Percentiles rank a stretch among this genome's conserved stretches.
Evolutionary conservation across 2,888 invertebrate species (phyloP).

Genomic region (Augiades crinisus): DNA sequence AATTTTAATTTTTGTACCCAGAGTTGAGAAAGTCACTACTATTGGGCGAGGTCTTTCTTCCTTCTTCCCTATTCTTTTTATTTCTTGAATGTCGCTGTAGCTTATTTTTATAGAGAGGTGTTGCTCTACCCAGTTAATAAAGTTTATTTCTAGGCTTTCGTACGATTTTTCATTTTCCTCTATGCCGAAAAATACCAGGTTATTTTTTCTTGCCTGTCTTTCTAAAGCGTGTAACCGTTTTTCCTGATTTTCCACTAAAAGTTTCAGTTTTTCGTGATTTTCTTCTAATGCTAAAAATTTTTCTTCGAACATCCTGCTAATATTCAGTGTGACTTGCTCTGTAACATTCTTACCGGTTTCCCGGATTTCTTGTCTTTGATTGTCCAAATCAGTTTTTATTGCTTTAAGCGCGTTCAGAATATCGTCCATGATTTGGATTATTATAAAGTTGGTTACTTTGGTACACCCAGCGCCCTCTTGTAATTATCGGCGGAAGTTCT

Average conservation of each 20-base stretch:
- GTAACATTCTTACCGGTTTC: slow-evolving; percentile 9
- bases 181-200: slow-evolving; percentile 14
- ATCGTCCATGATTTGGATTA: slow-evolving; percentile 26
- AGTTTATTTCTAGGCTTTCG: slow-evolving; percentile 6
- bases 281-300: not conserved
- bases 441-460: too few relatives aligned
- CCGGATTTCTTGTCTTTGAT: not conserved
- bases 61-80: not conserved
- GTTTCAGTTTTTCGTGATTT: not conserved
- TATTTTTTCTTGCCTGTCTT: slow-evolving; percentile 24
- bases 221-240: slow-evolving; percentile 14
- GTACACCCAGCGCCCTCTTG: too few relatives aligned
- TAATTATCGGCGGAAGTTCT: too few relatives aligned
- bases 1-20: not conserved
- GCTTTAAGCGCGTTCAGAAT: slow-evolving; percentile 11
- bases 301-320: slow-evolving; percentile 12
- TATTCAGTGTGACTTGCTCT: slow-evolving; percentile 24
- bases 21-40: not conserved
- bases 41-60: not conserved
- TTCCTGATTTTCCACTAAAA: slow-evolving; percentile 5
- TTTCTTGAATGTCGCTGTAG: slow-evolving; percentile 4
- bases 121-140: slow-evolving; percentile 15
- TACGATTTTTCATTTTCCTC: slow-evolving; percentile 22
- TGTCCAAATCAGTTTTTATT: slow-evolving; percentile 7
- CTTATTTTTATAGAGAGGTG: slow-evolving; percentile 12